Evolutionary conservation across 2,888 invertebrate genomes (phyloP), one percentile per base, ranked within the genome.

Genomic region (Leptarthrus brevirostris): DNA sequence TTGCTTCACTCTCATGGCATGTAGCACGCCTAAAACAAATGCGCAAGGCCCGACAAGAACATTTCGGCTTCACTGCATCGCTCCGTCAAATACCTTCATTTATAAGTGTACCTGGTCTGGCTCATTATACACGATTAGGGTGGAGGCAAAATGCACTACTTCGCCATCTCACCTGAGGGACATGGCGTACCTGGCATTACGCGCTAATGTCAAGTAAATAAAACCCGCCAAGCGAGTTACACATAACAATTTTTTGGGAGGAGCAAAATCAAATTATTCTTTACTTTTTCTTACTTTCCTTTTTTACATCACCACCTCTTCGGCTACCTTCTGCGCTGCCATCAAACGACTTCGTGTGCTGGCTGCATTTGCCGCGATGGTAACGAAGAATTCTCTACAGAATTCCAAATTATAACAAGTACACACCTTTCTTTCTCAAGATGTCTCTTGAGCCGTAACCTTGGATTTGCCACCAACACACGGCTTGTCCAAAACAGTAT

Each of bases 241-340:
- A 71, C 54, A 54, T 71, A 71, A 71, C 71, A 71, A 71, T 71
- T 71, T 71, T 71, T 71, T 71, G 71, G 71, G 71, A 71, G 71
- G 71, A 71, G 71, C 71, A 54, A 71, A 54, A 71, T 54, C 36
- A 53, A 71, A 71, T 40, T 36, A 71, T 54, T 40, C 36, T 54
- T 16, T 53, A 8, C 34, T 34, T 53, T 69, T 34, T 54, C 22
- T 20, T n/a, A 22, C 53, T 71, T 71, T 69, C 52, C 30, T 52
- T 52, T 52, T 69, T 69, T 69, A 49, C 40, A 44, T 71, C 53
- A 36, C 53, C 71, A 71, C 71, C 54, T 71, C 71, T 54, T 54
- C 34, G 20, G 64, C 22, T 66, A 47, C 64, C 34, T 66, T 18
- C 26, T 52, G 20, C 44, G 44, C 22, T 47, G 64, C 64, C 64